Conservation (phyloP, 2,888 invertebrate genomes). For the Synanthedon andrenaeformis region DNA sequence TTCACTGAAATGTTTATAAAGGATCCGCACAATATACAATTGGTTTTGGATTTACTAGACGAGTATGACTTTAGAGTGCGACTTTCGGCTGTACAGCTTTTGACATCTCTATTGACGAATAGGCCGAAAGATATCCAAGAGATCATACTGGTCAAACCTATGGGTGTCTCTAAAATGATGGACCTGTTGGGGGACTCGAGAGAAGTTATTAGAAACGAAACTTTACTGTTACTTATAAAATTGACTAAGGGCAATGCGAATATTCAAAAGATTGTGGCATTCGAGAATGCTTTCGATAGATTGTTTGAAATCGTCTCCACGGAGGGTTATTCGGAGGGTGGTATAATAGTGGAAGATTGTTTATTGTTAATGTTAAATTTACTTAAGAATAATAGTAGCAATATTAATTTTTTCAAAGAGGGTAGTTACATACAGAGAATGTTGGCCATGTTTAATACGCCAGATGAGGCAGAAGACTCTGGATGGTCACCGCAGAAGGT, state of each 20-base stretch:
- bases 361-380: constrained; percentile 92
- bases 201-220: constrained; percentile 96
- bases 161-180: constrained; percentile 98
- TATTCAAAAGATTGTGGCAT: constrained; percentile 98
- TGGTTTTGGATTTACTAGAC: constrained; percentile 87
- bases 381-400: constrained; percentile 94
- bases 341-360: constrained; percentile 98
- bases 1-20: constrained; percentile 98
- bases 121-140: constrained; percentile 90
- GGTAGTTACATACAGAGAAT: constrained; percentile 94
- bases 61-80: constrained; percentile 96
- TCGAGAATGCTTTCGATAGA: constrained; percentile 97
- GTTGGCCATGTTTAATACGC: constrained; percentile 87
- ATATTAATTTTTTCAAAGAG: constrained; percentile 99
- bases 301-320: constrained; percentile 92
- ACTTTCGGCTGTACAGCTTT: constrained; percentile 88
- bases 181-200: constrained; percentile 93
- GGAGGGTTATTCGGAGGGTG: constrained; percentile 94
- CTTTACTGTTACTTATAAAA: constrained; percentile 89
- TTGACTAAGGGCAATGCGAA: constrained; percentile 94
- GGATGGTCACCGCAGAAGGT: constrained; percentile 96
- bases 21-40: constrained; percentile 83
- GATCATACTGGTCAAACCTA: constrained; percentile 88
- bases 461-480: constrained; percentile 76
- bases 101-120: constrained; percentile 89